Conservation (phyloP, 2,113 vertebrate species). For the Bothrops jararaca region DNA sequence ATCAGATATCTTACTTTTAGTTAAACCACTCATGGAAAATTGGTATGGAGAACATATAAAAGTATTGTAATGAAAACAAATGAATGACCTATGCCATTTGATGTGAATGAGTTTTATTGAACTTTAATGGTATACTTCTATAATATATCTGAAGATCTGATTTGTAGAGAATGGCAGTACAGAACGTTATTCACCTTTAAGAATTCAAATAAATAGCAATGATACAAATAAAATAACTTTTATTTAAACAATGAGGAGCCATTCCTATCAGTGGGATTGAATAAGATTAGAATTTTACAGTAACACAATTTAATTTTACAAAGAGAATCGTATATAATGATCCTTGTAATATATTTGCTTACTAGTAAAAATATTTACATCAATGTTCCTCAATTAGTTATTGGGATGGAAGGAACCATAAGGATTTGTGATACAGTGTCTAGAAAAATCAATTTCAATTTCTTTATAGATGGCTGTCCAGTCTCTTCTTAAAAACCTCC, state of each 20-base stretch:
- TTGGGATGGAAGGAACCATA: background rate
- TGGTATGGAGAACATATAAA: background rate
- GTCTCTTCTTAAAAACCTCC: background rate
- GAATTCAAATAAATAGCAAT: background rate
- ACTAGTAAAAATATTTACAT: background rate
- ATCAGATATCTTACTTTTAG: background rate
- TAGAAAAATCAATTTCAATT: background rate
- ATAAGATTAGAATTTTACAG: background rate
- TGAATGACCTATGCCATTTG: background rate
- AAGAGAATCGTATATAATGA: background rate
- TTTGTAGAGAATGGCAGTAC: background rate
- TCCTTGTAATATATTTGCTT: background rate
- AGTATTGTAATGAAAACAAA: background rate
- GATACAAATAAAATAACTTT: background rate
- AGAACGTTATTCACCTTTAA: background rate
- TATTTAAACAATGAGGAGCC: background rate
- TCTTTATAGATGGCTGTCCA: background rate
- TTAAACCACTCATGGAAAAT: background rate
- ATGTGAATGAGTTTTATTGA: background rate
- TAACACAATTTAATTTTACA: background rate
- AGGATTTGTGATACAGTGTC: background rate
- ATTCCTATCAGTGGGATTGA: background rate
- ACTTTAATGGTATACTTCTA: background rate
- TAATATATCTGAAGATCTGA: background rate
- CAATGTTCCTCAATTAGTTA: background rate